phyloP scores from a whole-genome alignment of 2,113 vertebrate genomes.

The Synchiropus splendidus region DNA sequence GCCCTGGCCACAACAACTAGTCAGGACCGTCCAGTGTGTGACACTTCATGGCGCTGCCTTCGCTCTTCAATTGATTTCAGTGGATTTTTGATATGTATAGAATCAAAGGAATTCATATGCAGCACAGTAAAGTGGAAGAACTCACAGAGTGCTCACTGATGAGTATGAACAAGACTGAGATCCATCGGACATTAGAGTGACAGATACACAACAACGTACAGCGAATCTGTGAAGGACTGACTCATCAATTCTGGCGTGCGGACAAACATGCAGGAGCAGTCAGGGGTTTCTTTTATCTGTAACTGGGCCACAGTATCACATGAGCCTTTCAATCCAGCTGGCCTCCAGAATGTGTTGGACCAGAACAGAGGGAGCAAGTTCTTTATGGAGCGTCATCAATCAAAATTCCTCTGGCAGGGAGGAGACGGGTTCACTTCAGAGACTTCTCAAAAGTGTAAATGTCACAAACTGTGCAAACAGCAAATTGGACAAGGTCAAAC shows the following conservation, averaged over 20 bases:
- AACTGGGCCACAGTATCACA: constrained; percentile 18
- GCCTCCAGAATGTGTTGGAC: not conserved
- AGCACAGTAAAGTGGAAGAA: no score
- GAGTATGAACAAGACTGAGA: no score
- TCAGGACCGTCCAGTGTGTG: no score
- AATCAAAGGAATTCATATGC: no score
- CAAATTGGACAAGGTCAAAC: not conserved
- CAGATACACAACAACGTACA: not conserved
- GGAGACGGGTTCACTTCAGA: not conserved
- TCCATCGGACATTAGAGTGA: no score
- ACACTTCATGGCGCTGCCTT: no score
- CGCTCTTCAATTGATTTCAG: no score
- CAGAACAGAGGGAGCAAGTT: constrained; percentile 7
- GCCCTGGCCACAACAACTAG: no score
- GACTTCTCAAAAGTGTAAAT: not conserved
- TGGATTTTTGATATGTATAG: no score
- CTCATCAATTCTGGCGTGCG: constrained; percentile 21
- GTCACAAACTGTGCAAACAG: not conserved
- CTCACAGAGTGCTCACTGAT: no score
- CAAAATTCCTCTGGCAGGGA: not conserved
- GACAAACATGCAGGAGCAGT: constrained; percentile 4
- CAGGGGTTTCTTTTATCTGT: constrained; percentile 13
- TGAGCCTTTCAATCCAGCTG: constrained; percentile 3
- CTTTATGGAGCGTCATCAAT: constrained; percentile 1
- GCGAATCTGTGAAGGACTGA: constrained; percentile 7